Conservation (phyloP, 2,113 vertebrate species). For the Numenius arquata region DNA sequence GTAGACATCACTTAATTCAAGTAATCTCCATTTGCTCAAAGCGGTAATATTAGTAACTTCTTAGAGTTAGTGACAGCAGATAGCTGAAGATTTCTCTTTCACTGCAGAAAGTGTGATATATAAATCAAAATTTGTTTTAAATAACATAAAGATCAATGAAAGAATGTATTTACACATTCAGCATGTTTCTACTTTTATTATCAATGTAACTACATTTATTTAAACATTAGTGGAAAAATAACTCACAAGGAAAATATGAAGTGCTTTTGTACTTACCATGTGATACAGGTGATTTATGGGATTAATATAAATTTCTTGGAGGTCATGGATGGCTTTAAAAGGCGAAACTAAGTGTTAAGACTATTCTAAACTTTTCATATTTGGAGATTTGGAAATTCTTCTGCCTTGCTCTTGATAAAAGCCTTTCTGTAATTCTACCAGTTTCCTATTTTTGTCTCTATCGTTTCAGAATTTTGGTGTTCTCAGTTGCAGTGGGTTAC, state of each 20-base stretch:
- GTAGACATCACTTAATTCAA: not conserved
- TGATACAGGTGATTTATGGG: not conserved
- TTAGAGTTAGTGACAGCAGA: not conserved
- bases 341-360: not conserved
- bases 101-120: not conserved
- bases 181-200: not conserved
- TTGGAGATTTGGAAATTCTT: not conserved
- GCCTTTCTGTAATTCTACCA: not conserved
- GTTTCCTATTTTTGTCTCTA: not conserved
- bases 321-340: not conserved
- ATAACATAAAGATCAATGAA: not conserved
- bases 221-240: conserved; percentile 11
- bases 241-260: not conserved
- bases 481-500: not conserved
- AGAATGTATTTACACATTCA: not conserved
- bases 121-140: not conserved
- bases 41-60: not conserved
- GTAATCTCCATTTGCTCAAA: not conserved
- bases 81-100: not conserved
- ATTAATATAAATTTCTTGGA: not conserved
- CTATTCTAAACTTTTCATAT: not conserved
- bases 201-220: not conserved
- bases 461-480: not conserved
- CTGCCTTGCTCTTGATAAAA: not conserved
- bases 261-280: not conserved